A percentile compares a stretch with the other conserved stretches of the same genome.
These are phyloP conservation scores for Podarcis lilfordi DNA, from an alignment of 2,797 vertebrate species.

Conservation along the genomic window DNA sequence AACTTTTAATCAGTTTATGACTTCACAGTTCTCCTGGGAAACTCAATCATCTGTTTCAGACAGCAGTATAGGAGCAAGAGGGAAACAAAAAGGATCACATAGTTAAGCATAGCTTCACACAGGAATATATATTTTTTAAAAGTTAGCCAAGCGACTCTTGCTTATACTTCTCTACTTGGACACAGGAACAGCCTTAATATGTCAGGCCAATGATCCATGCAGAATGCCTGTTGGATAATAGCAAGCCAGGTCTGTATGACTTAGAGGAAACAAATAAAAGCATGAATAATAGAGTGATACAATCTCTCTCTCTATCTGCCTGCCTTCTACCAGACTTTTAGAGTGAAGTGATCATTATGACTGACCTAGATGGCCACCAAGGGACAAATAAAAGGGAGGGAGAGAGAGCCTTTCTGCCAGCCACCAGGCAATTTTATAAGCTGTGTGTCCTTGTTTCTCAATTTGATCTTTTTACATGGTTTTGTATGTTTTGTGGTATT, in stretches of 20 bases:
- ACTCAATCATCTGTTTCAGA: conserved; percentile 46
- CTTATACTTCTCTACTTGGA: background rate
- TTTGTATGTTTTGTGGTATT: too few species aligned
- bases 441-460: too few species aligned
- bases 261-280: background rate
- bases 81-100: conserved; percentile 16
- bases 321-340: background rate
- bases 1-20: conserved; percentile 49
- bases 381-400: background rate
- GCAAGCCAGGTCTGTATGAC: background rate
- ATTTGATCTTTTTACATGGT: too few species aligned
- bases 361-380: background rate
- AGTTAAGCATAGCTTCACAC: conserved; percentile 5
- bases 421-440: background rate
- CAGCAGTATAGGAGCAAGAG: conserved; percentile 47
- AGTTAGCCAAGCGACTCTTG: background rate
- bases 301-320: background rate
- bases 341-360: background rate
- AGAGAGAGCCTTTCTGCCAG: too few species aligned
- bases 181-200: background rate
- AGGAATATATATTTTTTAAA: conserved; percentile 17
- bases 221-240: background rate
- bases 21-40: conserved; percentile 49
- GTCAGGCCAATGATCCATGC: background rate
- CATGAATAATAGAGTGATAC: background rate